Evolutionary conservation across 2,113 vertebrate genomes (phyloP), one percentile per base, ranked within the genome.

Genomic region (Rhinopithecus roxellana): DNA sequence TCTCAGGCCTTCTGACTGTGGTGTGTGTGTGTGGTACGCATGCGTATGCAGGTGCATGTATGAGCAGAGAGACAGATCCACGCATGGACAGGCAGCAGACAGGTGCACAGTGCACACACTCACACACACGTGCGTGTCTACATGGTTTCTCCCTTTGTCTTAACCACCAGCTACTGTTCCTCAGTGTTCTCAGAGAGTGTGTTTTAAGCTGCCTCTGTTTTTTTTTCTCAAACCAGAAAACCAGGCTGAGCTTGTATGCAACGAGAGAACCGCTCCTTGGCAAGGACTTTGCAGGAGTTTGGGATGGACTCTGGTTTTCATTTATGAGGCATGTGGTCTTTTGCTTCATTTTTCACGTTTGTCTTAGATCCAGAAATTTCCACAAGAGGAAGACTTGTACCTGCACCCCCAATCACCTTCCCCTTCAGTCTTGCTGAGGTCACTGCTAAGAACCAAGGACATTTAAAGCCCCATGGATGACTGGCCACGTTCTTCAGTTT

Each of bases 181-280:
- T 83, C 55, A 5, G 25, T 0, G 11, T 30, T 32, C 30, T 81
- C 11, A 0, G 8, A 1, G 3, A 1, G 0, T 3, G 9, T 0
- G 5, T 22, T 43, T 57, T 4, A 11, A 6, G 25, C 55, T 30
- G 79, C 32, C 50, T 50, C 57, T 22, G 40, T 3, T 55, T 70
- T 32, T 74, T 78, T 79, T 74, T 61, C 45, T 69, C 18, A 14
- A 59, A 27, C 6, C 55, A 20, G n/a, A 67, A 50, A 81, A 40
- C 40, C 52, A n/a, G 79, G 7, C 78, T 27, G 20, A 20, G 7
- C 12, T 4, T 1, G 64, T 13, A 32, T 32, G 38, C 4, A 4
- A 17, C 0, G 16, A 57, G 55, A 38, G 13, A 3, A 1, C 8
- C 0, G 67, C 0, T 30, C 6, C 69, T 17, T 0, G 6, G 35